Evolutionary conservation across 2,113 vertebrate genomes (phyloP).

Genomic region (Fregetta grallaria): DNA sequence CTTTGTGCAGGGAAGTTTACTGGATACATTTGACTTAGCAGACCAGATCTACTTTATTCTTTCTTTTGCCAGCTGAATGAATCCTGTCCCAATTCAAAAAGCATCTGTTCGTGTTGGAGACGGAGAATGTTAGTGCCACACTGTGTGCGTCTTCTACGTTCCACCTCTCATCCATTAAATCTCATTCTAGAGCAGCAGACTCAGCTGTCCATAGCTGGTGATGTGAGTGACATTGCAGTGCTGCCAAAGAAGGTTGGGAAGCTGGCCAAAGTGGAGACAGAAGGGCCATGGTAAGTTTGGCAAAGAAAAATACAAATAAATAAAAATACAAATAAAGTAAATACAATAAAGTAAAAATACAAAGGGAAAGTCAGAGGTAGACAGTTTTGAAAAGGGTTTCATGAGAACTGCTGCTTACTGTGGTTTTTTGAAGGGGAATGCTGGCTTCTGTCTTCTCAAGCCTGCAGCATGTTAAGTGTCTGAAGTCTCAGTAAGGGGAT

Average conservation of each 20-base stretch:
- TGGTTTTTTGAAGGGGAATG: neutral
- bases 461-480: neutral
- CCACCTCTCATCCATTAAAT: neutral
- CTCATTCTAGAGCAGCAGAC: neutral
- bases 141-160: neutral
- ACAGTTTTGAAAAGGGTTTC: neutral
- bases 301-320: neutral
- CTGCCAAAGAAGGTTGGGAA: neutral
- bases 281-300: neutral
- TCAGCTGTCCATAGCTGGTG: neutral
- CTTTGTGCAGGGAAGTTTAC: neutral
- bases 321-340: too few relatives aligned
- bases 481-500: neutral
- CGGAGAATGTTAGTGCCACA: neutral
- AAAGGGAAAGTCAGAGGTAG: neutral
- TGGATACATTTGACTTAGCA: neutral
- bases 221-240: neutral
- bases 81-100: neutral
- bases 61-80: neutral
- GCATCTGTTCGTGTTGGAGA: neutral
- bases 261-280: neutral
- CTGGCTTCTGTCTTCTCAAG: neutral
- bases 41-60: neutral
- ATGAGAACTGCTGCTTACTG: neutral
- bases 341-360: neutral